Evolutionary conservation across 92 coral and sea anemone genomes (phyloP).

Genomic region (Epizoanthus illoricatus): DNA sequence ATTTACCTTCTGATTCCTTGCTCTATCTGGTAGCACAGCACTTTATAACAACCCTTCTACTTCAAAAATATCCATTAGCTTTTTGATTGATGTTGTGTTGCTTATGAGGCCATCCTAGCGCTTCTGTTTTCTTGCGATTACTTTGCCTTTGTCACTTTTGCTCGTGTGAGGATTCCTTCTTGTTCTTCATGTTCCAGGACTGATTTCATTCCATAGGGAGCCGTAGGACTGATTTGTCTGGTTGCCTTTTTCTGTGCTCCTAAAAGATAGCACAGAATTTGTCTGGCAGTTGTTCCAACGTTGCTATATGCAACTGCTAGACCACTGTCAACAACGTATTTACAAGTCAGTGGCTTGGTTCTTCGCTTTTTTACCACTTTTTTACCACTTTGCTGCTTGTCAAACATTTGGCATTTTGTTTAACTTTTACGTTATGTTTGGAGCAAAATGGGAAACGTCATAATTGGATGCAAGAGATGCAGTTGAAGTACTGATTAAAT

Average conservation of each 20-base stretch:
- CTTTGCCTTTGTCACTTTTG: too few species aligned
- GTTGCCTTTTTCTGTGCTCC: neutral
- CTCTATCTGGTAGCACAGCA: too few species aligned
- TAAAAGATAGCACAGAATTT: neutral
- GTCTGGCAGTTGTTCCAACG: constrained; percentile 4
- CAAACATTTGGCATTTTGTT: neutral
- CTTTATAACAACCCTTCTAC: too few species aligned
- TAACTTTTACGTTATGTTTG: neutral
- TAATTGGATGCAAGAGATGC: neutral
- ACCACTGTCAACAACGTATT: too few species aligned
- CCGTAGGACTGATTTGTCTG: constrained; percentile 1
- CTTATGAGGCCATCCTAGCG: too few species aligned
- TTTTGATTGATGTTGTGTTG: too few species aligned
- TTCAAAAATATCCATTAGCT: too few species aligned
- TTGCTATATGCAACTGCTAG: neutral
- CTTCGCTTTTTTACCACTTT: too few species aligned
- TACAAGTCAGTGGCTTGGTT: too few species aligned
- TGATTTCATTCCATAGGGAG: constrained; percentile 4
- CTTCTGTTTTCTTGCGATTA: too few species aligned
- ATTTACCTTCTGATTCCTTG: too few species aligned
- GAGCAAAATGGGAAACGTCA: neutral
- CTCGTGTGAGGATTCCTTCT: neutral
- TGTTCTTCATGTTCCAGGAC: neutral
- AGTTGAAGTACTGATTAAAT: neutral
- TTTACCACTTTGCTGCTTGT: neutral